Evolutionary conservation across 2,113 vertebrate genomes (phyloP).

Genomic region (Rhynchomys soricoides): DNA sequence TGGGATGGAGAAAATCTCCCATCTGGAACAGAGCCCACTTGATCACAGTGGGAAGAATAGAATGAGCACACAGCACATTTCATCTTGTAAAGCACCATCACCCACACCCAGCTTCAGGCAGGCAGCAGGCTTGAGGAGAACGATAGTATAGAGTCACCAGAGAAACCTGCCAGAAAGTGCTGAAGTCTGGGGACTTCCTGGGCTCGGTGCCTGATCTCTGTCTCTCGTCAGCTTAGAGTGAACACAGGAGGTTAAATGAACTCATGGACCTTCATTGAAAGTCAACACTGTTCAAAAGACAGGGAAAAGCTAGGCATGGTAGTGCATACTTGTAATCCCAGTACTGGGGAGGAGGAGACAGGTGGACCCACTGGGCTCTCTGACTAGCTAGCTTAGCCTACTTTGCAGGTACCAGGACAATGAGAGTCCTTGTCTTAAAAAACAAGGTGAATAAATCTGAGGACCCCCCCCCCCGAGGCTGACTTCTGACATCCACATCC

Average conservation of each 20-base stretch:
- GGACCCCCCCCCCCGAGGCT: background rate
- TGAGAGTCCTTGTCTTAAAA: background rate
- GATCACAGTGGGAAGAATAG: slow-evolving; percentile 88
- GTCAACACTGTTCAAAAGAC: background rate
- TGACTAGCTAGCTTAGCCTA: background rate
- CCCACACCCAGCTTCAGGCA: background rate
- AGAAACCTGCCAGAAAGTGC: background rate
- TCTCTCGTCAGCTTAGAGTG: background rate
- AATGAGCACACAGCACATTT: slow-evolving; percentile 86
- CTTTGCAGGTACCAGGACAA: background rate
- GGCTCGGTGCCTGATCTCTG: background rate
- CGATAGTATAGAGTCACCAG: slow-evolving; percentile 81
- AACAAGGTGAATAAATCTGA: background rate
- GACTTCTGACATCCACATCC: background rate
- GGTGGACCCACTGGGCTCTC: too few species aligned
- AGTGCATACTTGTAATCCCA: background rate
- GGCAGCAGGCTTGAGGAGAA: background rate
- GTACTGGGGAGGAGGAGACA: background rate
- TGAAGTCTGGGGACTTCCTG: accelerated
- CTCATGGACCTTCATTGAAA: background rate
- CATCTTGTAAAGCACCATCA: slow-evolving; percentile 84
- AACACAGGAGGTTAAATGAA: background rate
- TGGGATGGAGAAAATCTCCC: background rate
- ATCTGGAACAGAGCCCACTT: slow-evolving; percentile 79
- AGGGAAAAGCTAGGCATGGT: background rate